phyloP scores from a whole-genome alignment of 2,797 vertebrate genomes.

The Rhinella marina region DNA sequence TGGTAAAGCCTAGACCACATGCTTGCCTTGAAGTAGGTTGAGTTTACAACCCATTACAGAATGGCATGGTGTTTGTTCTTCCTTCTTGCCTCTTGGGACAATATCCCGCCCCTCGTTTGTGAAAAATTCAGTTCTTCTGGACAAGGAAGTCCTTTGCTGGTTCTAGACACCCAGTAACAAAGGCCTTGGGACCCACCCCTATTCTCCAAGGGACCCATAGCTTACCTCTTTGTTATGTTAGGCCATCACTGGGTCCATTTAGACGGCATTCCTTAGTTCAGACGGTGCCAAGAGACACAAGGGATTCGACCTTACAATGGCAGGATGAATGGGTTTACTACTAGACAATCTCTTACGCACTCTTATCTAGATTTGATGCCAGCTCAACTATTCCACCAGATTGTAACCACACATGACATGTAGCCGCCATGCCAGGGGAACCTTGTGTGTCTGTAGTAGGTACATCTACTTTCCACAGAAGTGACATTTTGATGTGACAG shows the following conservation, averaged over 20 bases:
- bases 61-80: too few relatives aligned
- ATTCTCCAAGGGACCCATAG: neutral
- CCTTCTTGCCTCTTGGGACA: neutral
- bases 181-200: neutral
- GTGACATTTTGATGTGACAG: constrained; percentile 34
- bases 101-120: neutral
- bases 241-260: neutral
- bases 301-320: neutral
- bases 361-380: neutral
- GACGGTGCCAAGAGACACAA: neutral
- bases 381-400: neutral
- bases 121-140: neutral
- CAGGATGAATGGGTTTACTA: neutral
- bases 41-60: neutral
- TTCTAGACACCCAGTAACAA: too few relatives aligned
- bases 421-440: neutral
- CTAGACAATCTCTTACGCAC: neutral
- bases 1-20: too few relatives aligned
- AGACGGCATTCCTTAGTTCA: neutral
- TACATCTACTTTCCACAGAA: neutral
- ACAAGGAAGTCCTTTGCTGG: neutral
- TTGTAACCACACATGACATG: neutral
- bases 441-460: neutral
- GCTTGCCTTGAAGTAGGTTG: too few relatives aligned
- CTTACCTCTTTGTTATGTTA: neutral